A percentile compares a stretch with the other conserved stretches of the same genome.
phyloP scores from a whole-genome alignment of 2,113 vertebrate species.

The Chamaetylas fuelleborni region DNA sequence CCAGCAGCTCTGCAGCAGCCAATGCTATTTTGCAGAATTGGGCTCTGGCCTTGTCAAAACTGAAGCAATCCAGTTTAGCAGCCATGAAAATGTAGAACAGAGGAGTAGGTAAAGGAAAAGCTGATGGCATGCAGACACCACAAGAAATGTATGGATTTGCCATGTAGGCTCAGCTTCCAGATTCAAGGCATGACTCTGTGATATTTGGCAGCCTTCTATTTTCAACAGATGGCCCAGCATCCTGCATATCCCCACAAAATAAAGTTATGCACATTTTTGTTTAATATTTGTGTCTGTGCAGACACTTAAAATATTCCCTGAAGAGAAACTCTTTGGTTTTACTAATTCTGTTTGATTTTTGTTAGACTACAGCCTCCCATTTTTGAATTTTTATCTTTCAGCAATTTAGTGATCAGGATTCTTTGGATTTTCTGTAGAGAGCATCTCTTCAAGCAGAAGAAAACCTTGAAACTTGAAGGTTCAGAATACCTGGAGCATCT shows the following conservation, averaged over 20 bases:
- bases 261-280: not conserved
- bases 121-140: not conserved
- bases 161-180: not conserved
- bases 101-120: not conserved
- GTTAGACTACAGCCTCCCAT: not conserved
- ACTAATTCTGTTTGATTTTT: not conserved
- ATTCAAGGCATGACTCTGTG: slow-evolving; percentile 12
- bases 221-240: slow-evolving; percentile 16
- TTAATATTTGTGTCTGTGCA: not conserved
- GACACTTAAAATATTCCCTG: not conserved
- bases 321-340: not conserved
- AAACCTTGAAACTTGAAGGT: not conserved
- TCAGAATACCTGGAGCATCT: not conserved
- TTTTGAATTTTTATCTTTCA: not conserved
- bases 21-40: not conserved
- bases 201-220: slow-evolving; percentile 1
- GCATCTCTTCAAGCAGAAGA: not conserved
- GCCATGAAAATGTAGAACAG: not conserved
- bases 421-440: not conserved
- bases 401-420: not conserved
- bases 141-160: not conserved
- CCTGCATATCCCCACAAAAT: not conserved
- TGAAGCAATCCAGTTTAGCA: not conserved
- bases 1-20: not conserved
- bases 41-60: not conserved